Conservation (phyloP, 2,888 invertebrate species). For the Gasteruption jaculator region DNA sequence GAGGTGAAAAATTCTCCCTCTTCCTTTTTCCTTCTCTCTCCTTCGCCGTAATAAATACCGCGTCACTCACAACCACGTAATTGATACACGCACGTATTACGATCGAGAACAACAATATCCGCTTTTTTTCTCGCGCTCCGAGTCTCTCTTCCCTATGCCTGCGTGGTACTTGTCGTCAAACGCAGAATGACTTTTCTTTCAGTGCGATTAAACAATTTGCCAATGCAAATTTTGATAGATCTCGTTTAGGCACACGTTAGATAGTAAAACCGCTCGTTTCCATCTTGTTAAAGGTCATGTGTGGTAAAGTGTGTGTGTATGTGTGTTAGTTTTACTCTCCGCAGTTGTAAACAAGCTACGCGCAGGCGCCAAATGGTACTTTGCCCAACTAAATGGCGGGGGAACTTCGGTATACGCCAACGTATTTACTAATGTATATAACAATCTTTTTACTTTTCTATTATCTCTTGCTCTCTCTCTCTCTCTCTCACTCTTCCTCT, state of each 20-base stretch:
- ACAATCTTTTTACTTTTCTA: too few relatives aligned
- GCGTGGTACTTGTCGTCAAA: not conserved
- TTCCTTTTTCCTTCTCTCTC: slow-evolving; percentile 20
- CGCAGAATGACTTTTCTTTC: not conserved
- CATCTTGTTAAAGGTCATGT: slow-evolving; percentile 53
- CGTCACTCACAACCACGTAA: slow-evolving; percentile 23
- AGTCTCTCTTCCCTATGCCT: slow-evolving; percentile 11
- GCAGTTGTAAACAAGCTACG: slow-evolving; percentile 51
- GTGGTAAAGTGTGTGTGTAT: too few relatives aligned
- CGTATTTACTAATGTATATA: too few relatives aligned
- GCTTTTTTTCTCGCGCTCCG: slow-evolving; percentile 12
- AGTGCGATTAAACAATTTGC: too few relatives aligned
- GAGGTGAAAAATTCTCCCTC: slow-evolving; percentile 19
- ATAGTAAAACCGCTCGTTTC: slow-evolving; percentile 39
- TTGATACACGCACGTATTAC: slow-evolving; percentile 7
- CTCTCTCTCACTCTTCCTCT: too few relatives aligned
- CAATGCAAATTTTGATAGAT: too few relatives aligned
- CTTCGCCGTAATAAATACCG: slow-evolving; percentile 25
- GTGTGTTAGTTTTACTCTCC: too few relatives aligned
- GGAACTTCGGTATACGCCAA: too few relatives aligned
- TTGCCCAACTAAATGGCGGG: too few relatives aligned
- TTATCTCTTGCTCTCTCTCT: too few relatives aligned
- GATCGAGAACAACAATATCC: not conserved
- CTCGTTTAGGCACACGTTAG: slow-evolving; percentile 17
- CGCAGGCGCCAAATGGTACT: slow-evolving; percentile 45